Conservation (phyloP, 2,888 invertebrate species). For the Halictus quadricinctus region DNA sequence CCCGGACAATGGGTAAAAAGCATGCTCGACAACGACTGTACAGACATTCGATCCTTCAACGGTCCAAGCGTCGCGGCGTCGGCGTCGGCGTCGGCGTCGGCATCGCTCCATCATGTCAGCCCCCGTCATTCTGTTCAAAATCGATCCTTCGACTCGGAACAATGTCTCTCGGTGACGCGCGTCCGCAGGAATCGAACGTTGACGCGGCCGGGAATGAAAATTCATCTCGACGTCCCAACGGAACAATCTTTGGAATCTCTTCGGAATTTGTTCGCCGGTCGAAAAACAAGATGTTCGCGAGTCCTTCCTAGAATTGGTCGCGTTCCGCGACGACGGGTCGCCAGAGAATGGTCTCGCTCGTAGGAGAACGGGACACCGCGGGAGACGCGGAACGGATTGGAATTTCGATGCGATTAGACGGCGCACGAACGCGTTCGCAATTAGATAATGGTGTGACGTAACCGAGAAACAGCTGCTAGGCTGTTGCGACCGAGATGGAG, state of each 20-base stretch:
- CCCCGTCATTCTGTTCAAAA: constrained; percentile 48
- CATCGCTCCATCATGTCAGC: constrained; percentile 55
- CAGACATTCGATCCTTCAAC: constrained; percentile 61
- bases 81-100: constrained; percentile 6
- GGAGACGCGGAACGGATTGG: constrained; percentile 20
- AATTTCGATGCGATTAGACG: constrained; percentile 47
- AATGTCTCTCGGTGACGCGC: background rate
- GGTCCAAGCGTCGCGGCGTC: background rate
- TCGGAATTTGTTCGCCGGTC: too few relatives aligned
- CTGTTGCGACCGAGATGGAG: constrained; percentile 36
- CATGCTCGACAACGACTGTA: constrained; percentile 47
- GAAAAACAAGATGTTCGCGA: background rate
- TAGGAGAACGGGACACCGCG: background rate
- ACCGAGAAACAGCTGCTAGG: constrained; percentile 54
- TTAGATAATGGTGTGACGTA: constrained; percentile 64
- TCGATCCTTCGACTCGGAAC: background rate
- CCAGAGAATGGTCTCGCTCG: background rate
- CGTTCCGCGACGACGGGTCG: background rate
- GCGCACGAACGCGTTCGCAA: constrained; percentile 55
- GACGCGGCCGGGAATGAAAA: background rate
- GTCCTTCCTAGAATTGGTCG: background rate
- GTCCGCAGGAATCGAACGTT: background rate
- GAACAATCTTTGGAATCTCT: background rate
- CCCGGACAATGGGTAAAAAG: constrained; percentile 25
- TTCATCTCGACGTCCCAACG: background rate